Percentiles rank a stretch among this genome's conserved stretches.
Evolutionary conservation across 2,797 vertebrate species (phyloP).

Genomic region (Ctenopoma multispine): DNA sequence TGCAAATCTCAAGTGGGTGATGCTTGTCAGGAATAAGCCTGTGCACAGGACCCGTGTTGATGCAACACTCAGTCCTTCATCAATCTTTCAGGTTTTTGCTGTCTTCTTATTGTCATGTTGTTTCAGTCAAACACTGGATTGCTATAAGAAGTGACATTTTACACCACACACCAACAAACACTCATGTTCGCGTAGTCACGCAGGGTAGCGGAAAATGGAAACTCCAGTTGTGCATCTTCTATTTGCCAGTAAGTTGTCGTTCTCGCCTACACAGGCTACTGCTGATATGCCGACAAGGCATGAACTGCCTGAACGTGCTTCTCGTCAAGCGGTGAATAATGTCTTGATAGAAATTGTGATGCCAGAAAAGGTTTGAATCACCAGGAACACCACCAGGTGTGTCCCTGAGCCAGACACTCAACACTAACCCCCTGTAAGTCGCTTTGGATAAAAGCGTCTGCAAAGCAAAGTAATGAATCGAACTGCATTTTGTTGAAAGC

Average conservation of each 20-base stretch:
- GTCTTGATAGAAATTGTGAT: too few relatives aligned
- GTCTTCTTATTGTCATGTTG: constrained; percentile 21
- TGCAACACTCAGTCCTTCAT: constrained; percentile 7
- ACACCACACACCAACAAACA: constrained; percentile 2
- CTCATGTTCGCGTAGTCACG: not conserved
- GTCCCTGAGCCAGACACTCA: too few relatives aligned
- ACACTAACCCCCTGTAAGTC: too few relatives aligned
- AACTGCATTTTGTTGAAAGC: too few relatives aligned
- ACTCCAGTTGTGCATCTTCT: constrained; percentile 37
- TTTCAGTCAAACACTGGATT: not conserved
- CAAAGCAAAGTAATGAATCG: too few relatives aligned
- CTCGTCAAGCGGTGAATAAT: too few relatives aligned
- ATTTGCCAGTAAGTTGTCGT: constrained; percentile 29
- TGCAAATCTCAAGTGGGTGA: constrained; percentile 27
- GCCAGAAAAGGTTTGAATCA: too few relatives aligned
- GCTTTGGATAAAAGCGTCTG: too few relatives aligned
- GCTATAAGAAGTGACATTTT: constrained; percentile 17
- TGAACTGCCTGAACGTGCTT: not conserved
- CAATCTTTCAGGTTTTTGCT: constrained; percentile 1
- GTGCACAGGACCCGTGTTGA: not conserved
- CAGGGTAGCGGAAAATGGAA: constrained; percentile 39
- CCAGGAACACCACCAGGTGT: too few relatives aligned
- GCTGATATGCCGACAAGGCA: constrained; percentile 35
- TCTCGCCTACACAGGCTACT: constrained; percentile 17
- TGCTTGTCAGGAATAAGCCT: constrained; percentile 1